These are phyloP conservation scores for Anadara kagoshimensis DNA, from an alignment of 1,140 invertebrate genomes.

Conservation along the genomic window DNA sequence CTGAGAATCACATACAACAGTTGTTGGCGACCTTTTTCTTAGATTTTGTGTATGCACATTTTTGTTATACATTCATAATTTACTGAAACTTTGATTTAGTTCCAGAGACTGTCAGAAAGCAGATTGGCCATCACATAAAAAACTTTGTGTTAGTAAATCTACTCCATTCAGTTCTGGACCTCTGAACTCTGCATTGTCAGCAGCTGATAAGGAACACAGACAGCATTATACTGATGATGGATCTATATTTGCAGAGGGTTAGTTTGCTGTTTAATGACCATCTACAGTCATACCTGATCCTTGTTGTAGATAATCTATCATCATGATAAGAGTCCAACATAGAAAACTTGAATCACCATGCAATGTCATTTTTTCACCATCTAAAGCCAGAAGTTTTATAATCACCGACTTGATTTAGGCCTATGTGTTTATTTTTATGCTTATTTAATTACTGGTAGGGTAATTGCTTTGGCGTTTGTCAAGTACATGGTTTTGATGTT, in stretches of 20 bases:
- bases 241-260: slow-evolving; percentile 38
- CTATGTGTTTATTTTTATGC: too few relatives aligned
- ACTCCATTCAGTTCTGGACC: neutral
- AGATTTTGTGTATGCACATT: too few relatives aligned
- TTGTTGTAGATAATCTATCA: neutral
- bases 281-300: neutral
- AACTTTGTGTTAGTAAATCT: slow-evolving; percentile 26
- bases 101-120: slow-evolving; percentile 61
- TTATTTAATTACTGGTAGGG: too few relatives aligned
- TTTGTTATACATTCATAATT: too few relatives aligned
- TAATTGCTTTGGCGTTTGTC: too few relatives aligned
- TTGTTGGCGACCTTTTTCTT: too few relatives aligned
- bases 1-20: too few relatives aligned
- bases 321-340: neutral
- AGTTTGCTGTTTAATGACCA: neutral
- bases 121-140: slow-evolving; percentile 58
- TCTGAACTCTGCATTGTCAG: neutral
- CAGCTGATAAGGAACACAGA: neutral
- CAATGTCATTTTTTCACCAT: neutral
- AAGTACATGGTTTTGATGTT: too few relatives aligned
- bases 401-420: neutral
- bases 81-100: slow-evolving; percentile 36
- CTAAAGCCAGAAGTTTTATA: too few relatives aligned
- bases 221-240: slow-evolving; percentile 39
- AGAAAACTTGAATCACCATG: neutral